Percentiles rank a stretch among this genome's conserved stretches.
Evolutionary conservation across 2,113 vertebrate species (phyloP).

Genomic region (Triplophysa siluroides): DNA sequence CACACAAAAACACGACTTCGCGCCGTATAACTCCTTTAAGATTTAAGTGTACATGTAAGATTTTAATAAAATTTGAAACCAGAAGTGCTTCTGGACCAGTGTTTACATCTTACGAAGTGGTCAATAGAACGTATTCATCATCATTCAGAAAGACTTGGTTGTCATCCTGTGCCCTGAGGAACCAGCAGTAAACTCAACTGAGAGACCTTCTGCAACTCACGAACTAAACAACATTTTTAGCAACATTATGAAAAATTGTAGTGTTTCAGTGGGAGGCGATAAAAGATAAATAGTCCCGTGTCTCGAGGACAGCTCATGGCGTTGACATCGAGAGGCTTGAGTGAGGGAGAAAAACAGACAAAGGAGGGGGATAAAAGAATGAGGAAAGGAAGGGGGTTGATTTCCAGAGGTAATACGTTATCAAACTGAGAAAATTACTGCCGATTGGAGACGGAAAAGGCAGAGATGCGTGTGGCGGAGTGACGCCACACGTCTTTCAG

Average conservation of each 20-base stretch:
- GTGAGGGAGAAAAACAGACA: constrained; percentile 28
- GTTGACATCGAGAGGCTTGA: constrained; percentile 42
- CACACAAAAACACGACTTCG: no score
- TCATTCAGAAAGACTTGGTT: neutral
- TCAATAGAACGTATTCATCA: no score
- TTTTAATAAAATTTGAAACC: no score
- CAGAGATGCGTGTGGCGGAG: neutral
- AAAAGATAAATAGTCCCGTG: constrained; percentile 47
- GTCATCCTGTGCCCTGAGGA: neutral
- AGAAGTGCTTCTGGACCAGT: no score
- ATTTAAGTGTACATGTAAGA: no score
- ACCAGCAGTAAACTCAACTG: neutral
- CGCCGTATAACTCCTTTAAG: no score
- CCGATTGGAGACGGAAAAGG: constrained; percentile 49
- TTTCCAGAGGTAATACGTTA: constrained; percentile 45
- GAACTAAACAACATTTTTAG: constrained; percentile 65
- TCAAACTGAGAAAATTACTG: constrained; percentile 51
- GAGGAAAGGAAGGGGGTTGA: constrained; percentile 7
- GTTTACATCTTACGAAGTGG: no score
- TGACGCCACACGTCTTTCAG: neutral
- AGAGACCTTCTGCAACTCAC: constrained; percentile 54
- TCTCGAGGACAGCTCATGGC: constrained; percentile 37
- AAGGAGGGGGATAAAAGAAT: neutral
- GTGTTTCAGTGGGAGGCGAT: constrained; percentile 67
- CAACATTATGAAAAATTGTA: constrained; percentile 66